A percentile compares a stretch with the other conserved stretches of the same genome.
These are phyloP conservation scores for Chloroceryle inda DNA, from an alignment of 2,797 vertebrate genomes.

Conservation along the genomic window DNA sequence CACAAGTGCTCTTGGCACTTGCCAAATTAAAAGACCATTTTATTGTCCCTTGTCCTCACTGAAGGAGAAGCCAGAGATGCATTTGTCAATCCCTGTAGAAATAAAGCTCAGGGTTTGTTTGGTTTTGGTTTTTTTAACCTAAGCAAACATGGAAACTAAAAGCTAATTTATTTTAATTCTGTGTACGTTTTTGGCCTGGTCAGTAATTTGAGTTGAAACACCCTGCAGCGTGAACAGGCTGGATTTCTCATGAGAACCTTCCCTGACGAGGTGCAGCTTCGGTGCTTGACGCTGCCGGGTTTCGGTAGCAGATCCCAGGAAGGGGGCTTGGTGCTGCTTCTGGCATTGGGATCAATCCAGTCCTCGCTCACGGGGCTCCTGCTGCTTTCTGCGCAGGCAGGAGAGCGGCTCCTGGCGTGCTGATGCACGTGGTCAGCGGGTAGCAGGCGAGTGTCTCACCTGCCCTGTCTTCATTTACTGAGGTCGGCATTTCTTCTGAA, in stretches of 20 bases:
- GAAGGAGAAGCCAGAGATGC: background rate
- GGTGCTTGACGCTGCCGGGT: background rate
- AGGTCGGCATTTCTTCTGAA: background rate
- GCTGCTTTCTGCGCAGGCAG: background rate
- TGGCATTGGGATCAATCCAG: background rate
- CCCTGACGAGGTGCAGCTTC: background rate
- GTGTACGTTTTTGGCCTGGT: background rate
- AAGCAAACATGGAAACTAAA: background rate
- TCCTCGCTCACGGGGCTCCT: background rate
- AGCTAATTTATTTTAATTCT: background rate
- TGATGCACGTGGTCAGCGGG: background rate
- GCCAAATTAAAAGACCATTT: background rate
- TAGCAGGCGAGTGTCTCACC: background rate
- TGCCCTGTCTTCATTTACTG: background rate
- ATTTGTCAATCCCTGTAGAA: background rate
- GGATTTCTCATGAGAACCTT: background rate
- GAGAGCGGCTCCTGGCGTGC: background rate
- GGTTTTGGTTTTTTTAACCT: background rate
- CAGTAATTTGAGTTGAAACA: background rate
- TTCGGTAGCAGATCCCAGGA: background rate
- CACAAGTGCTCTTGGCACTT: background rate
- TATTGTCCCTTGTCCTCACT: background rate
- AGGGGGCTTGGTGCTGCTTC: background rate
- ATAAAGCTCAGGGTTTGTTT: background rate
- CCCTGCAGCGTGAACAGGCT: background rate